Base-by-base conservation (phyloP, 2,113 vertebrate genomes). In the Tragulus kanchil region DNA sequence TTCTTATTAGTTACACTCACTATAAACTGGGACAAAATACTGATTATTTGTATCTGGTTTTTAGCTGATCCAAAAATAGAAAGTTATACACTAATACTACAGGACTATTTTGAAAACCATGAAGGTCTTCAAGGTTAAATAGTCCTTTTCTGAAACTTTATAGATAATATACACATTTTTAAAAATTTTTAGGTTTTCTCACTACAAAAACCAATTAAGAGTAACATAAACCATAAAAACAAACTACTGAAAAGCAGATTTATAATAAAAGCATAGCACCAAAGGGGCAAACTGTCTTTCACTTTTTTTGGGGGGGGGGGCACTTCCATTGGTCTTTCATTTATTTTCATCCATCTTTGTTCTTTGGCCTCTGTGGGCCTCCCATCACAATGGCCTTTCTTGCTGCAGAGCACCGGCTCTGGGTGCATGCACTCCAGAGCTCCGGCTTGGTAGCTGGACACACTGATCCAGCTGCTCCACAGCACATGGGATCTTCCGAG, bases 11-110 rank as follows among this genome's bases (percentile, higher is more conserved):
- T 81, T 89, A 91, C 21, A n/a, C 14, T 92, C 42, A 67, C 59
- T 61, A 94, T 19, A 92, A 92, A 75, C 2, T 75, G 73, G n/a
- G 42, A 88, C 48, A 67, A 97, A 92, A 92, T 67, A 17, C 1
- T 14, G n/a, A 71, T 59, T 19, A 54, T 62, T n/a, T 82, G 8
- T 71, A 45, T 83, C 54, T 26, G 31, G 85, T 92, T 89, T 58
- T 65, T 17, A 58, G 89, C 23, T 85, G 21, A 84, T 58, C 5
- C 3, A 77, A 4, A 84, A 88, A 61, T 19, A 14, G 36, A 87
- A 8, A 79, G 36, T 50, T 88, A 21, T 71, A 25, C 48, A 62
- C 26, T 81, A 54, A 65, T 75, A 90, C 16, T 48, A 77, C 5
- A 94, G 65, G 3, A 67, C 15, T 69, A 10, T 23, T 87, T 69